Base-by-base conservation (phyloP, 1,140 invertebrate genomes). In the Camponotus pennsylvanicus region DNA sequence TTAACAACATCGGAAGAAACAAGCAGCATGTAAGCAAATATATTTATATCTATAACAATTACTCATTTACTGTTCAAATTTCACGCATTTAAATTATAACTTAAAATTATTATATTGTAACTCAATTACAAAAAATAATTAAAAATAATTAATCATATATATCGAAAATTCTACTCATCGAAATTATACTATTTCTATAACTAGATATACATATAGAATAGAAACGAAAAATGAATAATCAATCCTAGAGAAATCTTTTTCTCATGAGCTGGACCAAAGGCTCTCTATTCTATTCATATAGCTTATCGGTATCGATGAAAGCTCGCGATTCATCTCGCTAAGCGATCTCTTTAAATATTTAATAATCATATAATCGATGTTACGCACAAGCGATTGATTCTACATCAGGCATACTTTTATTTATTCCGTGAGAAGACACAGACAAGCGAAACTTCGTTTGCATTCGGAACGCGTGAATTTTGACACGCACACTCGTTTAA, bases 1-100 rank as follows among this genome's bases (percentile, higher is more conserved):
- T 88, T 76, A 93, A 92, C 75, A 86, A 85, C 70, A 88, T 93
- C 66, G 71, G 91, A 40, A 91, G 92, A 69, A 90, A 21, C 61
- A 95, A 95, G 59, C 92, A 94, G 27, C 89, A 89, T 70, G 79
- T 89, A 77, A 76, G 59, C 2, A 34, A 6, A 45, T 6, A 34
- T 15, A 18, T 49, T 84, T 7, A 3, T 42, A 27, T n/a, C 6
- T 7, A 27, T 27, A 13, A 69, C 13, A 55, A 69, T 79, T 67
- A 67, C 40, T 79, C 15, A 75, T 52, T 8, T 18, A 55, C 3
- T 27, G 32, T 40, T 9, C 9, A 27, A 3, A 21, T 37, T 66
- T 66, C 34, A 45, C 42, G 8, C 15, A 5, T 67, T 63, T 45
- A 63, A 64, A 64, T 64, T 64, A 63, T 13, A 45, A 64, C 2